Base-by-base conservation (phyloP, 2,888 invertebrate species). In the Trypoxylon attenuatum region DNA sequence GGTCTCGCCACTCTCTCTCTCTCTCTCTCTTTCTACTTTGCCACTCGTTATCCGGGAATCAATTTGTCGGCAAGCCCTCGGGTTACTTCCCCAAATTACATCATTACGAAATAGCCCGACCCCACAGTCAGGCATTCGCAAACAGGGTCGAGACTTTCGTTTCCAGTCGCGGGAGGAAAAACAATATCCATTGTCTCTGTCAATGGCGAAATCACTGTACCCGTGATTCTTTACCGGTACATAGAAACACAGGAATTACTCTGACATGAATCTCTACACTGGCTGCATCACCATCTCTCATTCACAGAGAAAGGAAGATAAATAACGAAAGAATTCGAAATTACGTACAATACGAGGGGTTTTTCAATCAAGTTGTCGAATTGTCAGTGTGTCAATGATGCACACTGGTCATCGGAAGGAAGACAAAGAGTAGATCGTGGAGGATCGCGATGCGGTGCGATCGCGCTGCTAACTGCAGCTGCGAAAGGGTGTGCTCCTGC, bases 401-500 rank as follows among this genome's bases (percentile, higher is more conserved):
- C n/a, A n/a, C n/a, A n/a, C n/a, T n/a, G n/a, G n/a, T n/a, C n/a
- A n/a, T n/a, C n/a, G n/a, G n/a, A n/a, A n/a, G n/a, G n/a, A n/a
- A n/a, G n/a, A n/a, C n/a, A n/a, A n/a, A n/a, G n/a, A n/a, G n/a
- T n/a, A n/a, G n/a, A n/a, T n/a, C 33, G 33, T 41, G 27, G 19
- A 15, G 43, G 6, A 23, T 47, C 43, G 47, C 46, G 57, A 57
- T 57, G 46, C 50, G 15, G 39, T 16, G 61, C 45, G 68, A 47
- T 63, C 65, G 52, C 63, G 63, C 62, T 59, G 62, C 49, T 60
- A 62, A 73, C 76, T 76, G 76, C 70, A 73, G 58, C 58, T 70
- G 59, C 70, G 62, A 60, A 69, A 75, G 75, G 76, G 76, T 75
- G 75, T 75, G 75, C 75, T 73, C 69, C 61, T 57, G 67, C 60